Conservation (phyloP, 23 tunicate species). For the Diplosoma virens region DNA sequence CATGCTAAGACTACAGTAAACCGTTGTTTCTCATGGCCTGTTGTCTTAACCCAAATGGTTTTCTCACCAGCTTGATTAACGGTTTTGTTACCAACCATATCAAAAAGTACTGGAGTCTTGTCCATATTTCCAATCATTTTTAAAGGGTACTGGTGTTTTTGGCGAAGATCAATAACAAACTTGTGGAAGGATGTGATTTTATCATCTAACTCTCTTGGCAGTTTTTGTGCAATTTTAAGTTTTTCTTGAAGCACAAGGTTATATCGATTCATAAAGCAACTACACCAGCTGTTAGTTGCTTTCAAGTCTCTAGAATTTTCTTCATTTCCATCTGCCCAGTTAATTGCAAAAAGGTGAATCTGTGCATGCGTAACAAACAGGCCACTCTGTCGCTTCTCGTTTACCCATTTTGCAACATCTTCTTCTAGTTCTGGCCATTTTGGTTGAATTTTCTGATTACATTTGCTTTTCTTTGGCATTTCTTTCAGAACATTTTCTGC, state of each 20-base stretch:
- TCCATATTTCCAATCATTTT: slow-evolving; percentile 1
- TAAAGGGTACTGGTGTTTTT: slow-evolving; percentile 10
- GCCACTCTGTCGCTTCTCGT: slow-evolving; percentile 13
- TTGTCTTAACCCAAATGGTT: slow-evolving; percentile 10
- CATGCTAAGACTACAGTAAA: slow-evolving; percentile 15
- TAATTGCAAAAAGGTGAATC: slow-evolving; percentile 12
- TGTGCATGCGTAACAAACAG: slow-evolving; percentile 17
- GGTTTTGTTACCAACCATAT: slow-evolving; percentile 9
- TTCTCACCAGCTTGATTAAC: slow-evolving; percentile 16
- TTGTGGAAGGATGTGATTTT: slow-evolving; percentile 15
- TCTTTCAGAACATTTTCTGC: background rate
- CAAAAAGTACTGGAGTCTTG: slow-evolving; percentile 6
- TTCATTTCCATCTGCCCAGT: slow-evolving; percentile 7
- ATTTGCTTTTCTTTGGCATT: slow-evolving; percentile 15
- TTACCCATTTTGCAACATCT: slow-evolving; percentile 12
- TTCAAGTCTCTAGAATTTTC: slow-evolving; percentile 7
- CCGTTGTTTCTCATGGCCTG: slow-evolving; percentile 6
- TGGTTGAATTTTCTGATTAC: slow-evolving; percentile 9
- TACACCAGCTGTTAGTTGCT: slow-evolving; percentile 16
- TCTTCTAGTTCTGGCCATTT: slow-evolving; percentile 6
- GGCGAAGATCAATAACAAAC: background rate
- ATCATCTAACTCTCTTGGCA: background rate
- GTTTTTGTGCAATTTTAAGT: background rate
- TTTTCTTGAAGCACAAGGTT: slow-evolving; percentile 16
- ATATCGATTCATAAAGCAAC: background rate